phyloP scores from a whole-genome alignment of 2,888 invertebrate species.

The Lepeophtheirus nordmannii region DNA sequence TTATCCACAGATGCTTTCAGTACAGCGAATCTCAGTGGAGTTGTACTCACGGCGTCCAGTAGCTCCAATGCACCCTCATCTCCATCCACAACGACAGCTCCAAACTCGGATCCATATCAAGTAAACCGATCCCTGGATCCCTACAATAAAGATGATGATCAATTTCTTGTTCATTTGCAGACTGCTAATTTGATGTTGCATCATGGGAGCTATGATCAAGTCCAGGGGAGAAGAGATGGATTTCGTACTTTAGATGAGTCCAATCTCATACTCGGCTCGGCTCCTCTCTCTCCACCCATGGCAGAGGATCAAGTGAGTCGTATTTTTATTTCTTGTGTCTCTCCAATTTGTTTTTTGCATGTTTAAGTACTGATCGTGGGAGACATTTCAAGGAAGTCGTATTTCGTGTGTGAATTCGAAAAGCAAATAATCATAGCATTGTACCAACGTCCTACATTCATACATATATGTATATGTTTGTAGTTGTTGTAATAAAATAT shows the following conservation, averaged over 20 bases:
- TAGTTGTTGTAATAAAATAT: too few relatives aligned
- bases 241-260: neutral
- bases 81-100: neutral
- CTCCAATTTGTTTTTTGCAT: neutral
- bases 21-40: neutral
- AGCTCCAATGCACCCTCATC: neutral
- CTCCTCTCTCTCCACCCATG: slow-evolving; percentile 3
- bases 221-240: neutral
- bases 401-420: neutral
- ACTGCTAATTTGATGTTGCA: neutral
- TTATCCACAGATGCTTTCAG: neutral
- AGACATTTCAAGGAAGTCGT: neutral
- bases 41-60: neutral
- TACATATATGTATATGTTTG: too few relatives aligned
- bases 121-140: neutral
- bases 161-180: neutral
- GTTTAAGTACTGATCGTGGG: neutral
- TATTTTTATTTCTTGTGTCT: neutral
- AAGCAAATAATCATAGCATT: too few relatives aligned
- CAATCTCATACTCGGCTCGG: slow-evolving; percentile 2
- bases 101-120: neutral
- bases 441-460: too few relatives aligned
- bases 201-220: neutral
- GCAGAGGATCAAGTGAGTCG: neutral
- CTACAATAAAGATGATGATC: too few relatives aligned